Base-by-base conservation (phyloP, 2,888 invertebrate species). In the Oscheius sp. region DNA sequence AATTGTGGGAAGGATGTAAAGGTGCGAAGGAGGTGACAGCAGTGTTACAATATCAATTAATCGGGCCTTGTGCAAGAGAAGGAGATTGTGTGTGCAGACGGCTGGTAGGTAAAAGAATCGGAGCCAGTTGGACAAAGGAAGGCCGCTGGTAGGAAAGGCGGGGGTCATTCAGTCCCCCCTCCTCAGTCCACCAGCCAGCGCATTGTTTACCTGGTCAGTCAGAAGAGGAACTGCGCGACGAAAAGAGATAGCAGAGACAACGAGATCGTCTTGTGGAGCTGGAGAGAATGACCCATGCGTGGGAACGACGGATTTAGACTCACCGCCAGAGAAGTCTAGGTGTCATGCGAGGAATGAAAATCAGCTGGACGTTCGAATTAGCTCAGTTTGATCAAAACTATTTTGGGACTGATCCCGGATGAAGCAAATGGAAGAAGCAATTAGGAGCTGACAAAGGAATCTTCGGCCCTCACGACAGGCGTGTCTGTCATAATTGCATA, bases 161-260 rank as follows among this genome's bases (percentile, higher is more conserved):
- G 31, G 55, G 45, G 64, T 46, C 64, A 64, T 48, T 64, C 48
- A 64, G 50, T 64, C 48, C 48, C n/a, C n/a, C n/a, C n/a, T n/a
- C n/a, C n/a, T n/a, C n/a, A n/a, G n/a, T n/a, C 48, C 64, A 64
- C 64, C 64, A 50, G 48, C 48, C 45, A 58, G 4, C 58, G 64
- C 64, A 48, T 64, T 64, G 64, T 64, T 64, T 64, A 64, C 64
- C 64, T 64, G 64, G 64, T 64, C 64, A 64, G 48, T 31, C 23
- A 34, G 34, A 48, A 31, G 31, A 50, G 31, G 29, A 34, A 20
- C 31, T 20, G 12, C 29, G 33, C 45, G 20, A 8, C 8, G 23
- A 17, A 20, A 17, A 25, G 45, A 64, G 64, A 50, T 6, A 33
- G 34, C 50, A 48, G 34, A 64, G 15, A 45, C 27, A 15, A 20